Percentiles rank a stretch among this genome's conserved stretches.
These are phyloP conservation scores for Drosophila neotestacea DNA, from an alignment of 2,888 invertebrate species.

Conservation along the genomic window DNA sequence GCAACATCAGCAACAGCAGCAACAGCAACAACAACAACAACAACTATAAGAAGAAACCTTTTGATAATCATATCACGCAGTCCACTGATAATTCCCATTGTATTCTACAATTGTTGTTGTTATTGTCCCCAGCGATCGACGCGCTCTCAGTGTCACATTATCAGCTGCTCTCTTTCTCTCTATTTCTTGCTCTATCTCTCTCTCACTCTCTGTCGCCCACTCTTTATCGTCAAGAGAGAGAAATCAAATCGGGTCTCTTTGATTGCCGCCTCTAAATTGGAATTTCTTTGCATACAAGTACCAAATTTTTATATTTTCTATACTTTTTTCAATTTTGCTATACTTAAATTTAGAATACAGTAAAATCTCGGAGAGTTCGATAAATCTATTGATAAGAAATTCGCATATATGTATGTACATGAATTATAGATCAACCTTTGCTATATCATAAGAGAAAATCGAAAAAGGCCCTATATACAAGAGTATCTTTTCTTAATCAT, in stretches of 20 bases:
- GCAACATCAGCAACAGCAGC: conserved; percentile 24
- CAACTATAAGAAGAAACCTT: conserved; percentile 63
- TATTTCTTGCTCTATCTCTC: conserved; percentile 7
- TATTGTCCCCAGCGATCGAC: conserved; percentile 39
- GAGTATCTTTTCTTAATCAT: background rate
- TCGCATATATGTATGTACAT: background rate
- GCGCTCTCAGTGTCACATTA: conserved; percentile 49
- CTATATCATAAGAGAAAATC: background rate
- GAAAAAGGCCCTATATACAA: background rate
- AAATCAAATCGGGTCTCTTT: conserved; percentile 17
- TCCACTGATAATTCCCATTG: conserved; percentile 78
- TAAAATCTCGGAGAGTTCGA: conserved; percentile 34
- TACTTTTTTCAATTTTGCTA: conserved; percentile 14
- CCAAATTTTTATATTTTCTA: conserved; percentile 29
- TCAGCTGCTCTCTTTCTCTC: conserved; percentile 50
- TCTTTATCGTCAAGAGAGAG: conserved; percentile 24
- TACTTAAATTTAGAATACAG: conserved; percentile 65
- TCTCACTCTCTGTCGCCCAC: conserved; percentile 14
- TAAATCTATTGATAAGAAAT: conserved; percentile 25
- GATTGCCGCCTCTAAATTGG: conserved; percentile 27
- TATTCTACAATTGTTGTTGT: conserved; percentile 56
- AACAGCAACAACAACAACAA: conserved; percentile 28
- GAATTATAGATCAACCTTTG: background rate
- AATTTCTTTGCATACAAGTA: conserved; percentile 43
- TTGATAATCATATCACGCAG: conserved; percentile 81